Evolutionary conservation across 2,113 vertebrate species (phyloP).

Genomic region (Excalfactoria chinensis): DNA sequence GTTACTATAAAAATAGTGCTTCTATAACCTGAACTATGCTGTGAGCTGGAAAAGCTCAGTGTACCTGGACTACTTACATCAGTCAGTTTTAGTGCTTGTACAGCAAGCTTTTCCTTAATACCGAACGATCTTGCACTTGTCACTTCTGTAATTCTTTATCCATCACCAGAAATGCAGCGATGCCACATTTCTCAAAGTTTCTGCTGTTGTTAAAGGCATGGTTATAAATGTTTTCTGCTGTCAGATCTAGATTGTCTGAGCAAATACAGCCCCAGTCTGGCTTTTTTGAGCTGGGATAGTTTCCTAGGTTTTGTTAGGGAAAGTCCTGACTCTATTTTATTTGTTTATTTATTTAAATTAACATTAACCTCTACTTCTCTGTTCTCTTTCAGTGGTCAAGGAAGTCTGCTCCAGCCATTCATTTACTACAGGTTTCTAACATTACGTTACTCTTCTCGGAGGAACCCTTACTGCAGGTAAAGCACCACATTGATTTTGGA

Average conservation of each 20-base stretch:
- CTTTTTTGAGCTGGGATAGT: neutral
- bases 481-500: constrained; percentile 35
- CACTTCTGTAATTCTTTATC: neutral
- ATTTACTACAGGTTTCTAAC: constrained; percentile 98
- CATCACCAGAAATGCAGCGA: neutral
- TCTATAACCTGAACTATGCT: neutral
- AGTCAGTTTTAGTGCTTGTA: neutral
- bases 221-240: neutral
- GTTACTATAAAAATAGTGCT: neutral
- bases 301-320: neutral
- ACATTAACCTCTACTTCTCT: constrained; percentile 2
- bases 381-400: constrained; percentile 88
- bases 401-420: constrained; percentile 95
- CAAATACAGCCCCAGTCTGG: neutral
- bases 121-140: rapidly evolving
- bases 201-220: neutral
- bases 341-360: neutral
- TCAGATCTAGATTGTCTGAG: neutral
- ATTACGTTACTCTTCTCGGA: constrained; percentile 93
- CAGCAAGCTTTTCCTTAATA: neutral
- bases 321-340: neutral
- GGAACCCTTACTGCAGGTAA: constrained; percentile 98
- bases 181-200: neutral
- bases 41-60: neutral
- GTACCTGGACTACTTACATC: neutral